Conservation (phyloP, 2,888 invertebrate genomes). For the Volucella zonaria region DNA sequence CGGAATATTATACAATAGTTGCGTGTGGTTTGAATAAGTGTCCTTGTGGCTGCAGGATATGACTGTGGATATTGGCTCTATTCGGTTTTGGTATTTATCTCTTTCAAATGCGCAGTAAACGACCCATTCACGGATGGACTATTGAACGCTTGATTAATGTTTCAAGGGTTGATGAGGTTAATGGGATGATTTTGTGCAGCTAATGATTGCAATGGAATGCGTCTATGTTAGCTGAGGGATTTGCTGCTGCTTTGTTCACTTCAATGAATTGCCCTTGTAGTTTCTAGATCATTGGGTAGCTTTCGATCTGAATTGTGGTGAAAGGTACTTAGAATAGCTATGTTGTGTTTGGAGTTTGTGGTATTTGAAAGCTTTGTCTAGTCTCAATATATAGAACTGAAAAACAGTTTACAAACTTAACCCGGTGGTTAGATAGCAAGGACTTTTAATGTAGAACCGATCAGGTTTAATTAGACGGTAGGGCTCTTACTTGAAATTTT, state of each 20-base stretch:
- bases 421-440: too few species aligned
- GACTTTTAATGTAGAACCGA: too few species aligned
- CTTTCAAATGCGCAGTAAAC: slow-evolving; percentile 43
- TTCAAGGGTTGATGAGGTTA: slow-evolving; percentile 42
- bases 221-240: slow-evolving; percentile 31
- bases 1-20: neutral
- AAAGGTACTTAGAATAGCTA: too few species aligned
- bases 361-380: too few species aligned
- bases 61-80: slow-evolving; percentile 44
- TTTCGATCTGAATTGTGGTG: too few species aligned
- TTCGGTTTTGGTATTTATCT: slow-evolving; percentile 40
- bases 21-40: slow-evolving; percentile 35
- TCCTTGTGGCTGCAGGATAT: slow-evolving; percentile 56
- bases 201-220: slow-evolving; percentile 50
- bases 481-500: too few species aligned
- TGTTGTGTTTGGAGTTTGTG: too few species aligned
- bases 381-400: too few species aligned
- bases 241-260: slow-evolving; percentile 10
- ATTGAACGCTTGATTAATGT: slow-evolving; percentile 69
- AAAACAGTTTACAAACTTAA: too few species aligned
- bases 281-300: too few species aligned
- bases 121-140: slow-evolving; percentile 57
- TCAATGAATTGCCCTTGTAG: too few species aligned
- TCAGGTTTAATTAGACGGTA: too few species aligned
- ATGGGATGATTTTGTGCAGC: slow-evolving; percentile 40